phyloP scores from a whole-genome alignment of 64 coral and sea anemone genomes.

The Astreopora myriophthalma region DNA sequence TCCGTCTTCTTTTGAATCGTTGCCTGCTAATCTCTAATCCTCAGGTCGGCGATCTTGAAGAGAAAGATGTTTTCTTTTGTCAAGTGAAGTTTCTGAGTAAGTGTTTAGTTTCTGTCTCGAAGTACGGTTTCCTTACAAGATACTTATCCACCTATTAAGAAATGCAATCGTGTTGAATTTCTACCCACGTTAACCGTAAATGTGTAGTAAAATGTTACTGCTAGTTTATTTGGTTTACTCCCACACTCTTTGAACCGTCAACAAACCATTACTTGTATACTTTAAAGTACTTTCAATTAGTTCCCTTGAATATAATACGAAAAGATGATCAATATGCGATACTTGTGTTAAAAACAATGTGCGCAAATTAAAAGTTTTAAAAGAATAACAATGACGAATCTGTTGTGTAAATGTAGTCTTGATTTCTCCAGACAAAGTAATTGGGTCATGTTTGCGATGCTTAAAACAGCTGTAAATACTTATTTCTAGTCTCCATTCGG shows the following conservation, averaged over 20 bases:
- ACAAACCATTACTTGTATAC: background rate
- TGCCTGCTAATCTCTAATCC: background rate
- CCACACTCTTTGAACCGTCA: background rate
- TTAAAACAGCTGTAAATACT: background rate
- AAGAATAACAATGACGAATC: background rate
- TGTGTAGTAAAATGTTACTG: background rate
- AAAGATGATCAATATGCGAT: background rate
- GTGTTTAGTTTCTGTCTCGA: background rate
- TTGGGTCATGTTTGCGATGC: background rate
- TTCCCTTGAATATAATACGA: background rate
- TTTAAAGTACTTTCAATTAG: background rate
- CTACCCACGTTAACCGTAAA: background rate
- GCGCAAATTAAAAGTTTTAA: background rate
- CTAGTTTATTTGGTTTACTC: background rate
- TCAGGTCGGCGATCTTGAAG: background rate
- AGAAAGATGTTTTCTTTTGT: slow-evolving; percentile 3
- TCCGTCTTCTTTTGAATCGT: background rate
- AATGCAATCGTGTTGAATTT: background rate
- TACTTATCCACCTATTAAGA: background rate
- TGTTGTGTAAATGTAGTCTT: background rate
- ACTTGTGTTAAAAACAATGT: background rate
- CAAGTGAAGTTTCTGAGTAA: background rate
- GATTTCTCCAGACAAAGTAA: background rate
- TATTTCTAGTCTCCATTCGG: background rate
- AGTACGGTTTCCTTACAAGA: background rate